These are phyloP conservation scores for Phymanthus crucifer DNA, from an alignment of 92 coral and sea anemone species.

Conservation along the genomic window DNA sequence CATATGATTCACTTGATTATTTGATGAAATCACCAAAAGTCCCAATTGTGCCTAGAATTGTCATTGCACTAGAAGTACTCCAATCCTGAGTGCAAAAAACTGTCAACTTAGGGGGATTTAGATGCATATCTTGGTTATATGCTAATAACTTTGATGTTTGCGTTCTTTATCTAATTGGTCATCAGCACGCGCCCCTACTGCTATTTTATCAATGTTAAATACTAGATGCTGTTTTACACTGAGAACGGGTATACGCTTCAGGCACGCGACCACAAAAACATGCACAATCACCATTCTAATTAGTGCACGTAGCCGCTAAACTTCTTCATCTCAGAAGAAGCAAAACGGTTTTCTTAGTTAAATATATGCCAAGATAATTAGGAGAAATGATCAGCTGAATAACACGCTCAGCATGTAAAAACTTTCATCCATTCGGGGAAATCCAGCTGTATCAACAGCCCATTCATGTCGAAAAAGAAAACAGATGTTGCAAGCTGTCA, in stretches of 20 bases:
- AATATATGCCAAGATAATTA: too few relatives aligned
- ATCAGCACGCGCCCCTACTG: not conserved
- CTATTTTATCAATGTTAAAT: not conserved
- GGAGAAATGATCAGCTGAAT: too few relatives aligned
- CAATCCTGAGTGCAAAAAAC: not conserved
- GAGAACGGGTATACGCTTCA: not conserved
- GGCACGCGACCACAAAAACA: slow-evolving; percentile 1
- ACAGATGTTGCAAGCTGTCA: too few relatives aligned
- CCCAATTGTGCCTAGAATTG: not conserved
- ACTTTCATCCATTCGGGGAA: too few relatives aligned
- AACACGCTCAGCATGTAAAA: too few relatives aligned
- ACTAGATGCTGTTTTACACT: not conserved
- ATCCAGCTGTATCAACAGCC: too few relatives aligned
- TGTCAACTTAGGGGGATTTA: slow-evolving; percentile 9
- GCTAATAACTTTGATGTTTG: not conserved
- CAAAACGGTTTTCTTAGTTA: too few relatives aligned
- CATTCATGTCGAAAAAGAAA: too few relatives aligned
- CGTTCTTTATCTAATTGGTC: not conserved
- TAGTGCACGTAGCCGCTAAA: too few relatives aligned
- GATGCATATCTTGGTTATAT: not conserved
- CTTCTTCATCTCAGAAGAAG: too few relatives aligned
- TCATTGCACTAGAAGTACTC: not conserved
- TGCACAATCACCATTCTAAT: not conserved
- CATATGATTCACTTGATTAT: not conserved
- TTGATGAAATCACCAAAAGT: not conserved